Base-by-base conservation (phyloP, 2,113 vertebrate species). In the Seriola quinqueradiata region DNA sequence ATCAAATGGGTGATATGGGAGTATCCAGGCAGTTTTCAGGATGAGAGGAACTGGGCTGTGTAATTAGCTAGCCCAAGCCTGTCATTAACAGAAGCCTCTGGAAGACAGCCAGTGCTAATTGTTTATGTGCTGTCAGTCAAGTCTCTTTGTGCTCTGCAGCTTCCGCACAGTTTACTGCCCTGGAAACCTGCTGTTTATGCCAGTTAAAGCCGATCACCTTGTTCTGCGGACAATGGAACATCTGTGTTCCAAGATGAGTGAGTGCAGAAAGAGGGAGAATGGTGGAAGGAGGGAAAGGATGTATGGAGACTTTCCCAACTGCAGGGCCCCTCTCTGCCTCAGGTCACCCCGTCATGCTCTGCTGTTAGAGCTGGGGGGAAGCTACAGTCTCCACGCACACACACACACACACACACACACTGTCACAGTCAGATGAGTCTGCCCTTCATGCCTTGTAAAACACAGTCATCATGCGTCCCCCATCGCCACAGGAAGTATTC, bases 41-140 rank as follows among this genome's bases (percentile, higher is more conserved):
- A 75, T 82, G 84, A 92, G 72, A 84, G 55, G 70, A 86, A 84
- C 86, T 84, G 42, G 87, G 69, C 87, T 91, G 67, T 94, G 60
- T 93, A 94, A 94, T 95, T 94, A 92, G 82, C 70, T 13, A 5
- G 63, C 75, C 66, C 89, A 71, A 89, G 81, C 81, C 91, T 92
- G 81, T 91, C 75, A 92, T 95, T 93, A 93, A 79, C 61, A 67
- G 70, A 36, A 32, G 70, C 67, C 73, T 72, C 89, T 94, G 92
- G 90, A 93, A 77, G 81, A 70, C 76, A 54, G 84, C 90, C 93
- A 88, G 58, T 74, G 81, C 77, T 92, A 90, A 94, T 93, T 93
- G 92, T 95, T 95, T 93, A 86, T 86, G 75, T 88, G 90, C 90
- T 85, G 92, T 95, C 93, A 93, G 82, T 93, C 84, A 85, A 64